A percentile compares a stretch with the other conserved stretches of the same genome.
These are phyloP conservation scores for Dendrolimus punctatus DNA, from an alignment of 1,140 invertebrate species.

Conservation along the genomic window DNA sequence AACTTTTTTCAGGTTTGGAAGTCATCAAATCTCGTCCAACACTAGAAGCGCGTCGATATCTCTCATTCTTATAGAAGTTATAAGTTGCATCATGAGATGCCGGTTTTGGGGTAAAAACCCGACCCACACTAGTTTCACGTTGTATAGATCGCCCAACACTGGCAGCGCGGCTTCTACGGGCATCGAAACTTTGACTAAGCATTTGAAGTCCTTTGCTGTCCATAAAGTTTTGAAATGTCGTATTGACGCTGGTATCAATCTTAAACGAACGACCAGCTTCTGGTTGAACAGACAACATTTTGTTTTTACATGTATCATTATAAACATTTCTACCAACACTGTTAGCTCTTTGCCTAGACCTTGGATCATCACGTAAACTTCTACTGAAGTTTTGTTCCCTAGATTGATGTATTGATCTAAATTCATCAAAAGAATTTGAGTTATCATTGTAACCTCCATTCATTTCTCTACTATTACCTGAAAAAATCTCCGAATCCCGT, in stretches of 20 bases:
- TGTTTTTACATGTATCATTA: constrained; percentile 19
- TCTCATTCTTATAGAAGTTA: constrained; percentile 8
- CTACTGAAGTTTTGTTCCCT: too few species aligned
- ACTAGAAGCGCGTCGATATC: constrained; percentile 45
- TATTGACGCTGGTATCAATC: constrained; percentile 48
- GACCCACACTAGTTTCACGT: constrained; percentile 17
- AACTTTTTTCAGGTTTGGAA: constrained; percentile 22
- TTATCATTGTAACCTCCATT: too few species aligned
- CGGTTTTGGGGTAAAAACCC: constrained; percentile 1
- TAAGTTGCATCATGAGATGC: constrained; percentile 4
- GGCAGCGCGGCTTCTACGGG: constrained; percentile 38
- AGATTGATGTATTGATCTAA: too few species aligned
- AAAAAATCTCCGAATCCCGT: too few species aligned
- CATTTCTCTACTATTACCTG: too few species aligned
- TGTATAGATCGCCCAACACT: constrained; percentile 42
- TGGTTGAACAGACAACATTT: constrained; percentile 27
- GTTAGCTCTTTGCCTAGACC: constrained; percentile 5
- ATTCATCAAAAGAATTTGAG: too few species aligned
- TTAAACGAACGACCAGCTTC: constrained; percentile 34
- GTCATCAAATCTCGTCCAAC: constrained; percentile 39
- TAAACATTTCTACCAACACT: constrained; percentile 13
- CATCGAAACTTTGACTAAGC: constrained; percentile 26
- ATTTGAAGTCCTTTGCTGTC: constrained; percentile 12
- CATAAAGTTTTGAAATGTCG: constrained; percentile 36
- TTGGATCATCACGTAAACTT: neutral